These are phyloP conservation scores for Crypturellus undulatus DNA, from an alignment of 2,113 vertebrate species.

Conservation along the genomic window DNA sequence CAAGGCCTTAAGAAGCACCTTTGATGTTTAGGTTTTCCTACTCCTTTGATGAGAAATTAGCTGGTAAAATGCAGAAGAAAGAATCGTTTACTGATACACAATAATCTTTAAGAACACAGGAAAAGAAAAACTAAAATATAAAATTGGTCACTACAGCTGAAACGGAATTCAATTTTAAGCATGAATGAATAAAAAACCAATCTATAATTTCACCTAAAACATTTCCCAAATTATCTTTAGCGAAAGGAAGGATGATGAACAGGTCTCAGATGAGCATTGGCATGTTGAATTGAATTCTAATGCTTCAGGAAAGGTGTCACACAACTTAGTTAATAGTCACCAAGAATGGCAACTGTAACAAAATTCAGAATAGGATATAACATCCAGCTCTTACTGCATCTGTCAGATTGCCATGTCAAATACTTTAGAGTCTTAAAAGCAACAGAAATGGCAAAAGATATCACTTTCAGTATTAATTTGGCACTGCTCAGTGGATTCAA, in stretches of 20 bases:
- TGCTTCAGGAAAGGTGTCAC: slow-evolving; percentile 31
- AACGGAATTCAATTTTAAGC: background rate
- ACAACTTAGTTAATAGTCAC: slow-evolving; percentile 27
- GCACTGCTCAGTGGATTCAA: background rate
- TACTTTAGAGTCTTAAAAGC: background rate
- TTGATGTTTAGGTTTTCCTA: slow-evolving; percentile 18
- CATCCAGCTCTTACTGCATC: slow-evolving; percentile 33
- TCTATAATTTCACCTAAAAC: background rate
- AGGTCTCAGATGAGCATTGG: slow-evolving; percentile 1
- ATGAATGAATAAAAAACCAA: background rate
- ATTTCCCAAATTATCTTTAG: background rate
- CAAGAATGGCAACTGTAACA: slow-evolving; percentile 51
- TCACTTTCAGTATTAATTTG: background rate
- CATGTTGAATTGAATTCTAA: slow-evolving; percentile 1
- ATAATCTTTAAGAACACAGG: background rate
- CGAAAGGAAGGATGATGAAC: slow-evolving; percentile 10
- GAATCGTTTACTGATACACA: background rate
- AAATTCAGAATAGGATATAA: slow-evolving; percentile 27
- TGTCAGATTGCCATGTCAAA: slow-evolving; percentile 2
- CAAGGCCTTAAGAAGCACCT: slow-evolving; percentile 17
- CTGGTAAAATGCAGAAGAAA: background rate
- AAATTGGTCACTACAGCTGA: background rate
- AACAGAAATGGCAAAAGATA: slow-evolving; percentile 5
- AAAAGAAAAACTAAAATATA: background rate
- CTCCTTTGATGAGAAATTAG: slow-evolving; percentile 43